Evolutionary conservation across 2,888 invertebrate species (phyloP).

Genomic region (Spisula solida): DNA sequence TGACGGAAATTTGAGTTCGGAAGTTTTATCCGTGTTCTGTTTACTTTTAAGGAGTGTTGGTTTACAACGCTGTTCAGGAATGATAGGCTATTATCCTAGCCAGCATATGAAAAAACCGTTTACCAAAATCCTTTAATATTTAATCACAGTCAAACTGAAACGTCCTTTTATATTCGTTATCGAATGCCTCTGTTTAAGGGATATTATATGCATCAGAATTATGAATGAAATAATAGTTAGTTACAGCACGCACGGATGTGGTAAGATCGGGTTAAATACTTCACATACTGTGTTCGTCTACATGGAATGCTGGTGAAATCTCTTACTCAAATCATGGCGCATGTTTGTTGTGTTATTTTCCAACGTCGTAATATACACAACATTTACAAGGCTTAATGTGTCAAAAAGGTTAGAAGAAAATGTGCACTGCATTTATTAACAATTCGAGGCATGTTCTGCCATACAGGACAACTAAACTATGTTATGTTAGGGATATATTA

Average conservation of each 20-base stretch:
- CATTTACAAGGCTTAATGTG: conserved; percentile 21
- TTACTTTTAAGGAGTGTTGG: conserved; percentile 45
- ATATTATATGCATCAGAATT: conserved; percentile 36
- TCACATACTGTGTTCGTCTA: background rate
- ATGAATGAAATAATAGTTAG: conserved; percentile 16
- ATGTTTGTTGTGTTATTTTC: conserved; percentile 1
- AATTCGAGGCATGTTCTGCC: background rate
- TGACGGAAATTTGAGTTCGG: conserved; percentile 36
- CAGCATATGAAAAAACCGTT: conserved; percentile 41
- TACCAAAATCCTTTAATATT: conserved; percentile 25
- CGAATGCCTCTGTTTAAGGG: conserved; percentile 33
- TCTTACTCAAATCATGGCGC: background rate
- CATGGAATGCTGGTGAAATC: conserved; percentile 31
- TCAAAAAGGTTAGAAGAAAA: conserved; percentile 19
- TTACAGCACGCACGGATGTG: conserved; percentile 29
- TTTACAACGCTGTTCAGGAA: conserved; percentile 16
- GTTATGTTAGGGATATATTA: conserved; percentile 1
- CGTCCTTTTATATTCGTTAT: conserved; percentile 6
- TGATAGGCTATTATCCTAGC: conserved; percentile 15
- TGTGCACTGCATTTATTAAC: background rate
- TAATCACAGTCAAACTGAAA: conserved; percentile 17
- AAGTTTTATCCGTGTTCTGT: conserved; percentile 37
- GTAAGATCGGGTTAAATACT: background rate
- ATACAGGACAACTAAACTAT: background rate
- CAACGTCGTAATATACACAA: background rate